Base-by-base conservation (phyloP, 2,797 vertebrate species). In the Heteromormyrus szaboi region DNA sequence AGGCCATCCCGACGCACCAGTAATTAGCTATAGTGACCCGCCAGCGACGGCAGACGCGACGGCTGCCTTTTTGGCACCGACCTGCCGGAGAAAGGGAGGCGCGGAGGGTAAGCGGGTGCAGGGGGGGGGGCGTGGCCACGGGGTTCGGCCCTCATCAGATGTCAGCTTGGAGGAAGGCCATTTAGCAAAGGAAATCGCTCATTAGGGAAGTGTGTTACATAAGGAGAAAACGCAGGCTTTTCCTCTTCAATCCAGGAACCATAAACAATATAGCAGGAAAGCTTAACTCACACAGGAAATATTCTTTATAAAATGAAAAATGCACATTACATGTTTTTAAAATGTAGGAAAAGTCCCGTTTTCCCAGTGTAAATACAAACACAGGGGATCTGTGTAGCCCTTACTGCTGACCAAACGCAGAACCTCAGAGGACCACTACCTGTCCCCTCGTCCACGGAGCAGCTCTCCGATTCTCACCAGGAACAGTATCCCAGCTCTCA, bases 151-250 rank as follows among this genome's bases (percentile, higher is more conserved):
- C 86, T 72, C 85, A 83, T 89, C 88, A 53, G 88, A 88, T 87
- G 53, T 83, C 54, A 72, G 65, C 53, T 50, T 79, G 86, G 88
- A 59, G 54, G 90, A 90, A 90, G 90, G 87, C 79, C 51, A 90
- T 90, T 92, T 90, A 91, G 93, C 91, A 93, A 87, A 94, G 94
- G 94, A 95, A 95, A 93, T 89, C 87, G 89, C 90, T 92, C 93
- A 94, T 95, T 91, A 93, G 89, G 88, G 91, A 90, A 89, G 90
- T 90, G 89, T 86, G 89, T 94, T 94, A 93, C 87, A 88, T 93
- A 94, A 93, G 87, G 88, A 85, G 90, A 90, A 85, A 88, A 68
- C 79, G 89, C 85, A 83, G 85, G 87, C 11, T 29, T 19, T 53
- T 88, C 84, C 89, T 87, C 85, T 88, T 87, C 88, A 85, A 85